Evolutionary conservation across 2,888 invertebrate genomes (phyloP), one percentile per base, ranked within the genome.

Genomic region (Tinea trinotella): DNA sequence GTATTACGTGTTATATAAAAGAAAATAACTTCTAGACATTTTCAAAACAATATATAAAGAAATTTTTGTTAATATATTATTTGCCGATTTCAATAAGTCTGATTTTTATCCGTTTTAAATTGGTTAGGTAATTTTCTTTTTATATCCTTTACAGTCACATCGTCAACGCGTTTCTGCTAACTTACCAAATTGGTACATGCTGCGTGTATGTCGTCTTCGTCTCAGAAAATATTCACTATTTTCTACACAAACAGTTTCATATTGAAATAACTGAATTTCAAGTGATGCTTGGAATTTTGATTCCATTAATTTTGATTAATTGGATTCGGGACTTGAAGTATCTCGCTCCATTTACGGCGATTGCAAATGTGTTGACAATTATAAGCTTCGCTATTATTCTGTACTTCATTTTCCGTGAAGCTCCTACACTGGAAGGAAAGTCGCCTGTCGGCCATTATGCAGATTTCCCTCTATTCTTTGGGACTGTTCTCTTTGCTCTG

Each of bases 191-290:
- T 63, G 99, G 99, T 49, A 95, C 96, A 52, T 98, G 98, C 73
- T 97, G 97, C 74, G 97, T 98, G 1, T 99, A 99, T 76, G 93
- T 96, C 17, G 94, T 98, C 0, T 99, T 98, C 74, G 94, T 98
- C 52, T 90, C 97, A 0, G 91, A 91, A 57, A 97, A 96, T 75
- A 88, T 97, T n/a, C 88, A 92, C 67, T 85, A 79, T 61, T 92
- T 94, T 9, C 75, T 88, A 10, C 85, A 85, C 36, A 74, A 87
- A 15, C 88, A 91, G 62, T 79, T 84, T 57, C 65, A 74, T 1
- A 69, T 87, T 0, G 68, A 74, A 2, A 72, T 90, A 4, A 85
- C 88, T 52, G 83, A 91, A 30, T 81, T 89, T 55, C 75, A 90
- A 22, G 91, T 92, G 65, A 94, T 93, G 93, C 65, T 91, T 18